Evolutionary conservation across 2,888 invertebrate species (phyloP).

Genomic region (Drosophila maculinotata): DNA sequence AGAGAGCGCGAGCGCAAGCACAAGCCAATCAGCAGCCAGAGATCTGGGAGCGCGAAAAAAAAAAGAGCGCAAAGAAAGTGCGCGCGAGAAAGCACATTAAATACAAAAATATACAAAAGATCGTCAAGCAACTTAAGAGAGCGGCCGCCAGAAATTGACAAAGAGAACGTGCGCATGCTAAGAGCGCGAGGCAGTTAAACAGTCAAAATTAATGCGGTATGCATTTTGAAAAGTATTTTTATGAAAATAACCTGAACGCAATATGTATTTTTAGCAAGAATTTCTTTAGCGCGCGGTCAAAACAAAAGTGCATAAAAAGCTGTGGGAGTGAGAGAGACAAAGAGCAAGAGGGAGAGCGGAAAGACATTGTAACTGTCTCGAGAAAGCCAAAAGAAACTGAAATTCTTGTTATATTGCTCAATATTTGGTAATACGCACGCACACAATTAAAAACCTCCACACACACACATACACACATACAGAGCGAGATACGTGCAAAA

Average conservation of each 20-base stretch:
- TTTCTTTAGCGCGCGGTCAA: constrained; percentile 26
- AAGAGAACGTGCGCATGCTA: constrained; percentile 1
- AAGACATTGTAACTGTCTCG: constrained; percentile 57
- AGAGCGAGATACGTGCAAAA: constrained; percentile 59
- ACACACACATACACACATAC: not conserved
- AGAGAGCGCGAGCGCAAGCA: constrained; percentile 27
- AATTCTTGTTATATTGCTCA: constrained; percentile 79
- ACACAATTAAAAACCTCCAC: constrained; percentile 33
- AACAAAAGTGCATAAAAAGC: constrained; percentile 42
- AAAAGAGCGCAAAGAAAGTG: constrained; percentile 48
- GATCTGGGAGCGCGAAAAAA: not conserved
- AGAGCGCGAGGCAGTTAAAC: constrained; percentile 13
- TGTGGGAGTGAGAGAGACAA: constrained; percentile 6
- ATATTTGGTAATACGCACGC: constrained; percentile 77
- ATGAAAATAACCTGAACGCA: constrained; percentile 46
- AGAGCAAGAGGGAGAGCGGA: constrained; percentile 4
- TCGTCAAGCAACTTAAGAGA: constrained; percentile 29
- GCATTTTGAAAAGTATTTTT: constrained; percentile 59
- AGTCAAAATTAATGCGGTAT: constrained; percentile 54
- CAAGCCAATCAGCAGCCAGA: constrained; percentile 6
- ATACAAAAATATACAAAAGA: constrained; percentile 20
- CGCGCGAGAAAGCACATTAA: constrained; percentile 41
- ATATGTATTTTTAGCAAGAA: constrained; percentile 58
- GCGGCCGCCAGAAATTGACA: not conserved
- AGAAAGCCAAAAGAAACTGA: constrained; percentile 75